Conservation (phyloP, 1,140 invertebrate species). For the Drosophila kikkawai region DNA sequence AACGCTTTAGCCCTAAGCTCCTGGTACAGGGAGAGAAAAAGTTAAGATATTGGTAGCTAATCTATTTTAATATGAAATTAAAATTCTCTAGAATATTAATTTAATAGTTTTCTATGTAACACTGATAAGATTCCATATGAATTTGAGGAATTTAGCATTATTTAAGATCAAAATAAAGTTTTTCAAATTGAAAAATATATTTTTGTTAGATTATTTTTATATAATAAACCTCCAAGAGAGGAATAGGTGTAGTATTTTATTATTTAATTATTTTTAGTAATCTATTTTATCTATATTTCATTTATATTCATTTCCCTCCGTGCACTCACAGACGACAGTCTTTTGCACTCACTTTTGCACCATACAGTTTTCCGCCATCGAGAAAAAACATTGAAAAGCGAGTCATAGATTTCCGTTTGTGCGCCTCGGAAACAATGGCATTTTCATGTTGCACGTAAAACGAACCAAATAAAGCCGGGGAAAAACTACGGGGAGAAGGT, state of each 20-base stretch:
- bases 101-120: not conserved
- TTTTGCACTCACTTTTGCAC: slow-evolving; percentile 67
- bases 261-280: too few relatives aligned
- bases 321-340: slow-evolving; percentile 62
- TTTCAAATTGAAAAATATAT: not conserved
- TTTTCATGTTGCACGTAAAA: slow-evolving; percentile 78
- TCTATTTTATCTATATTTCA: not conserved
- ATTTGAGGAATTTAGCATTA: not conserved
- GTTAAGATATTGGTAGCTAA: too few relatives aligned
- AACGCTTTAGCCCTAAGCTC: slow-evolving; percentile 43
- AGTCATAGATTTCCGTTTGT: slow-evolving; percentile 81
- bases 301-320: not conserved
- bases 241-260: not conserved
- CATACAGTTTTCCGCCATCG: slow-evolving; percentile 40
- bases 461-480: slow-evolving; percentile 37
- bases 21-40: slow-evolving; percentile 10
- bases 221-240: too few relatives aligned
- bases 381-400: slow-evolving; percentile 72
- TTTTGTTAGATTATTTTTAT: too few relatives aligned
- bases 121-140: not conserved
- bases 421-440: slow-evolving; percentile 73
- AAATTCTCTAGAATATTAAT: not conserved
- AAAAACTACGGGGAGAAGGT: slow-evolving; percentile 8
- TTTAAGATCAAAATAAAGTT: not conserved
- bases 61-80: not conserved